Conservation (phyloP, 2,888 invertebrate species). For the Drosophila cognata region DNA sequence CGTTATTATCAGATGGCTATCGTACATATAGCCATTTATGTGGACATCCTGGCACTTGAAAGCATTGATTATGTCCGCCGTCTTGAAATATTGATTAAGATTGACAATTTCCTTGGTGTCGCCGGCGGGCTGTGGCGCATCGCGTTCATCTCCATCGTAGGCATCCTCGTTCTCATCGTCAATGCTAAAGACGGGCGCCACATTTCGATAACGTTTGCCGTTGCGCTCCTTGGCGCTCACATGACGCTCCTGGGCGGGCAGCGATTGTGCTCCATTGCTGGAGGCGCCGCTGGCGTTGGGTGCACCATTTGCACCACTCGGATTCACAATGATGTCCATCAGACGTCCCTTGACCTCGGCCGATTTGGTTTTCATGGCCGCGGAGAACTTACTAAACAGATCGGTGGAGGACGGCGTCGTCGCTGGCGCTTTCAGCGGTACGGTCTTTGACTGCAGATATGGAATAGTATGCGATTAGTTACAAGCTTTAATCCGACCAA, state of each 20-base stretch:
- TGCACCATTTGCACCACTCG: slow-evolving; percentile 81
- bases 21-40: slow-evolving; percentile 94
- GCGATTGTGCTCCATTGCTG: slow-evolving; percentile 63
- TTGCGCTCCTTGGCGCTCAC: slow-evolving; percentile 93
- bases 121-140: slow-evolving; percentile 85
- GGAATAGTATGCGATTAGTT: not conserved
- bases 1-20: slow-evolving; percentile 94
- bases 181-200: slow-evolving; percentile 96
- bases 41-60: slow-evolving; percentile 97
- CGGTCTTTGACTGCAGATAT: slow-evolving; percentile 49
- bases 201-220: slow-evolving; percentile 95
- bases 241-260: slow-evolving; percentile 88
- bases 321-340: slow-evolving; percentile 97
- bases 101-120: slow-evolving; percentile 92
- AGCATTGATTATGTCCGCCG: slow-evolving; percentile 92
- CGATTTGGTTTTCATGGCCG: slow-evolving; percentile 95
- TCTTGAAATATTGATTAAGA: slow-evolving; percentile 92
- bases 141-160: slow-evolving; percentile 60
- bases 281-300: slow-evolving; percentile 17
- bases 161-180: slow-evolving; percentile 92
- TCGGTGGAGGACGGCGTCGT: slow-evolving; percentile 86
- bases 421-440: slow-evolving; percentile 40
- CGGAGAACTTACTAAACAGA: slow-evolving; percentile 92
- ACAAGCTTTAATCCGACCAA: not conserved
- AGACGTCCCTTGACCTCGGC: slow-evolving; percentile 96